Evolutionary conservation across 2,888 invertebrate species (phyloP).

Genomic region (Lasioglossum leucozonium): DNA sequence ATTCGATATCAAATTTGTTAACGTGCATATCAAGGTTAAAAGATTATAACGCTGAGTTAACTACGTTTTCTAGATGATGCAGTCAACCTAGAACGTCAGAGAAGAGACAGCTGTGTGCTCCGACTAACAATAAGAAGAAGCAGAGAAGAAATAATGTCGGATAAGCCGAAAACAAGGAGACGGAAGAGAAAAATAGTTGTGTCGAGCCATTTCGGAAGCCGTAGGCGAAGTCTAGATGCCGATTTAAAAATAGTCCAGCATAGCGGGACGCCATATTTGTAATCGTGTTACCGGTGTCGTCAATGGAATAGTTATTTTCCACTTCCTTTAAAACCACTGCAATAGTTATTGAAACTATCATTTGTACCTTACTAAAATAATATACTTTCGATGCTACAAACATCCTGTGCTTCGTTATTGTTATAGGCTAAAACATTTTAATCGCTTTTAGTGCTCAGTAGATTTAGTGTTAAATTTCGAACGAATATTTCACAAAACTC

Average conservation of each 20-base stretch:
- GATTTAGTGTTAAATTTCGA: too few relatives aligned
- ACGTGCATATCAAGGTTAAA: neutral
- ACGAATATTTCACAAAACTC: too few relatives aligned
- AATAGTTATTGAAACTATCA: neutral
- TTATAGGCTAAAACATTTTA: too few relatives aligned
- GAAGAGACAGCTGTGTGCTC: constrained; percentile 3
- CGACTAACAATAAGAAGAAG: neutral
- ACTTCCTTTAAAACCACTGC: neutral
- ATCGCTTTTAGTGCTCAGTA: too few relatives aligned
- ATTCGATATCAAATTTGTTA: neutral
- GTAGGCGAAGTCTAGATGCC: constrained; percentile 29
- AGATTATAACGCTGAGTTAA: neutral
- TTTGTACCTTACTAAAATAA: neutral
- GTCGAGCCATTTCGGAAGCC: neutral
- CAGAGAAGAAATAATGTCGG: constrained; percentile 19
- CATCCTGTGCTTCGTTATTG: too few relatives aligned
- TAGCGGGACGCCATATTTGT: constrained; percentile 31
- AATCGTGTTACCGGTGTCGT: constrained; percentile 22
- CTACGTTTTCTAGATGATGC: neutral
- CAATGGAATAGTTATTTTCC: constrained; percentile 32
- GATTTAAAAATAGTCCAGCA: constrained; percentile 49
- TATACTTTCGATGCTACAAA: neutral
- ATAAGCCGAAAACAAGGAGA: constrained; percentile 36
- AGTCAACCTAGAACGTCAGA: neutral
- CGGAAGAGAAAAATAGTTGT: constrained; percentile 35